These are phyloP conservation scores for Philypnodon macrostomus DNA, from an alignment of 2,797 vertebrate species.

Conservation along the genomic window DNA sequence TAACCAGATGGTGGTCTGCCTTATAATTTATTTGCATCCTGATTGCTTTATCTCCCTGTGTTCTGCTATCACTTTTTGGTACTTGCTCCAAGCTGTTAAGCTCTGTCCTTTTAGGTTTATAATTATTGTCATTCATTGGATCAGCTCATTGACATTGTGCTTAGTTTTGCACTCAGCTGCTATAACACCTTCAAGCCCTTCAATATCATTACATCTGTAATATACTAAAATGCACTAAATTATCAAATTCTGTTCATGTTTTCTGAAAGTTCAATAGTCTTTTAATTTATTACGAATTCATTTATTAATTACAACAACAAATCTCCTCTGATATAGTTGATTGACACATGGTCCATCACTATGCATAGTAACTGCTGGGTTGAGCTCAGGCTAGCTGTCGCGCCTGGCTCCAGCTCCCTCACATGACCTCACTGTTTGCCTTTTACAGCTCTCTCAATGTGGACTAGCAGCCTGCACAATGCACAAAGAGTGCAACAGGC, in stretches of 20 bases:
- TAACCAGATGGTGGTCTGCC: conserved; percentile 57
- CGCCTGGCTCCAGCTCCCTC: conserved; percentile 68
- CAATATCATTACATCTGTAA: no score
- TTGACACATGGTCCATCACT: conserved; percentile 8
- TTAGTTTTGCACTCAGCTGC: conserved; percentile 10
- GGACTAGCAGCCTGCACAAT: conserved; percentile 55
- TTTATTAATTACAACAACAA: no score
- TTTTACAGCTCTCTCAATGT: conserved; percentile 41
- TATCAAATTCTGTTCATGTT: no score
- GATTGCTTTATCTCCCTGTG: conserved; percentile 59
- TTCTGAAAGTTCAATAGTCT: neutral
- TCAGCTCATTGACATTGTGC: conserved; percentile 23
- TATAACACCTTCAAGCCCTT: no score
- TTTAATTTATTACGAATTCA: no score
- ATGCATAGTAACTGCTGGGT: conserved; percentile 27
- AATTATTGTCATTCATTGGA: conserved; percentile 27
- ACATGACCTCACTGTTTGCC: conserved; percentile 68
- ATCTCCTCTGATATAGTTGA: no score
- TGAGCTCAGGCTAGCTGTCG: conserved; percentile 43
- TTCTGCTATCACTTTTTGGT: conserved; percentile 50
- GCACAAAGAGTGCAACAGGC: conserved; percentile 46
- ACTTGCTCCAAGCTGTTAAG: conserved; percentile 54
- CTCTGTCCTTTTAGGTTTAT: conserved; percentile 28
- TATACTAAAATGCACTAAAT: neutral
- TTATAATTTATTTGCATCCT: conserved; percentile 57